A percentile compares a stretch with the other conserved stretches of the same genome.
These are phyloP conservation scores for Trachelus troglodyta DNA, from an alignment of 2,888 invertebrate genomes.

Conservation along the genomic window DNA sequence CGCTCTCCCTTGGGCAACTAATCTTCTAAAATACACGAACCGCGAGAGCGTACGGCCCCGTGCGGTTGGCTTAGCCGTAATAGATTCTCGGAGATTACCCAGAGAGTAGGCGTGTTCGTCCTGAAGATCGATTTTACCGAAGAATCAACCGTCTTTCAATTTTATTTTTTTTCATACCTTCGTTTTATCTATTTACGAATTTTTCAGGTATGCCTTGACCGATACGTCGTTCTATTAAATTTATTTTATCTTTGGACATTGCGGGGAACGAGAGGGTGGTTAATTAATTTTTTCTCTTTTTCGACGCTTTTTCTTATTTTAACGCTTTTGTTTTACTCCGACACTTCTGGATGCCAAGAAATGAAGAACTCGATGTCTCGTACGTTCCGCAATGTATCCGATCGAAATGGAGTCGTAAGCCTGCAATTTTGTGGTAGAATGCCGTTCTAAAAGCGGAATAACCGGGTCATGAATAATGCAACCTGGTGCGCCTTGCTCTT, in stretches of 20 bases:
- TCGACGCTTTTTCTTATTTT: not conserved
- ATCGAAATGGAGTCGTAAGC: constrained; percentile 46
- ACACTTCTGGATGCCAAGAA: not conserved
- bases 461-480: constrained; percentile 59
- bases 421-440: constrained; percentile 42
- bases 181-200: not conserved
- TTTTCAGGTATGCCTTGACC: not conserved
- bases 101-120: not conserved
- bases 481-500: constrained; percentile 54
- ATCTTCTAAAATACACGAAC: constrained; percentile 40
- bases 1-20: constrained; percentile 44
- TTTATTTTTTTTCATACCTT: not conserved
- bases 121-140: not conserved
- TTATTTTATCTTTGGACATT: no score
- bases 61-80: constrained; percentile 36
- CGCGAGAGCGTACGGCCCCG: constrained; percentile 25
- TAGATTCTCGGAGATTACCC: constrained; percentile 30
- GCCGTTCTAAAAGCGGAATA: constrained; percentile 52
- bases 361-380: not conserved
- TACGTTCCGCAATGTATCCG: constrained; percentile 3
- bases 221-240: not conserved
- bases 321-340: not conserved
- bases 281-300: not conserved
- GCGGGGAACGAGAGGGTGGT: not conserved
- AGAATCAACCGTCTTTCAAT: not conserved